Percentiles rank a stretch among this genome's conserved stretches.
Evolutionary conservation across 2,888 invertebrate species (phyloP).

Genomic region (Lithodes maja): DNA sequence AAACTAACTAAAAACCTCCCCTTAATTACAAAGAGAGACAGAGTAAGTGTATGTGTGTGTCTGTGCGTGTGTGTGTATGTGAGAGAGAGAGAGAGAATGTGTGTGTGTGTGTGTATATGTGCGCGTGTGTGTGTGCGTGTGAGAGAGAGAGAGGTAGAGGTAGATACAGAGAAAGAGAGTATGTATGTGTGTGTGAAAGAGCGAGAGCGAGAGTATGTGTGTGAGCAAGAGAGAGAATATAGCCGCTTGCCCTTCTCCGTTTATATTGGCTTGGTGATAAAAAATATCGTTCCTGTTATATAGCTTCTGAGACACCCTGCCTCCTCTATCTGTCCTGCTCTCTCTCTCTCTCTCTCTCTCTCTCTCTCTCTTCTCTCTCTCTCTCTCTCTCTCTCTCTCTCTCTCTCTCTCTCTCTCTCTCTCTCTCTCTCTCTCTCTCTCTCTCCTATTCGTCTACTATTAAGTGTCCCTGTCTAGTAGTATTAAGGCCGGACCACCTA

Average conservation of each 20-base stretch:
- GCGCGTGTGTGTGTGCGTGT: not conserved
- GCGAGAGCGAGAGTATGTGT: not conserved
- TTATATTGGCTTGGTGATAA: not conserved
- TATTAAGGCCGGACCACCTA: too few relatives aligned
- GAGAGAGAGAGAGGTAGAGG: not conserved
- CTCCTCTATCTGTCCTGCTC: not conserved
- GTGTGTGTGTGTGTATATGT: not conserved
- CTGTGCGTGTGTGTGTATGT: too few relatives aligned
- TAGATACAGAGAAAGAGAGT: not conserved
- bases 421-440: not conserved
- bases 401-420: not conserved
- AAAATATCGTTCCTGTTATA: not conserved
- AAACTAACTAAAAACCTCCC: too few relatives aligned
- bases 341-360: not conserved
- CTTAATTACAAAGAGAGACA: too few relatives aligned
- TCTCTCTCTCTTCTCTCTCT: not conserved
- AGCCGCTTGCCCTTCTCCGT: not conserved
- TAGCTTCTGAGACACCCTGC: not conserved
- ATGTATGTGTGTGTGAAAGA: not conserved
- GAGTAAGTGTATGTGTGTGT: too few relatives aligned
- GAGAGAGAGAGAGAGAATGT: too few relatives aligned
- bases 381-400: not conserved
- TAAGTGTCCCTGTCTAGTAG: too few relatives aligned
- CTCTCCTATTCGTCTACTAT: too few relatives aligned
- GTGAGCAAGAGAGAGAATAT: not conserved